Percentiles rank a stretch among this genome's conserved stretches.
Evolutionary conservation across 2,113 vertebrate species (phyloP).

Genomic region (Patagioenas fasciata): DNA sequence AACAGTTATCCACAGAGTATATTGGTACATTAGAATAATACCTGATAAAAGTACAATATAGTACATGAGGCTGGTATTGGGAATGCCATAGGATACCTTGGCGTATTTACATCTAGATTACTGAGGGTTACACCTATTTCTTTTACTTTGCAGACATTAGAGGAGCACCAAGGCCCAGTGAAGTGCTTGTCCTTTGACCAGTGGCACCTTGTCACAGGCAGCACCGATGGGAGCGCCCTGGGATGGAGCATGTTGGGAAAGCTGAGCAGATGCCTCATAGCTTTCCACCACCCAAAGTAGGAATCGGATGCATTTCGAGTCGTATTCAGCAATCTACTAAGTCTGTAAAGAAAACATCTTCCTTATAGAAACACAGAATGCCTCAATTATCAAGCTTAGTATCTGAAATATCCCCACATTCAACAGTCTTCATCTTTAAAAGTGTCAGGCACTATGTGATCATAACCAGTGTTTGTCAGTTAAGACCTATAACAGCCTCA

Average conservation of each 20-base stretch:
- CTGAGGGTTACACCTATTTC: no score
- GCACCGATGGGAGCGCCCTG: no score
- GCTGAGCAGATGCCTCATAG: slow-evolving; percentile 75
- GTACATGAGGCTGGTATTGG: no score
- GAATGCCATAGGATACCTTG: no score
- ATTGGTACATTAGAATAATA: no score
- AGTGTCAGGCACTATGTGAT: accelerated
- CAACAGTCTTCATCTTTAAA: background rate
- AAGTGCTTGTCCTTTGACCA: no score
- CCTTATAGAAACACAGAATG: background rate
- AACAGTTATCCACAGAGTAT: no score
- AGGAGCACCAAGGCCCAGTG: no score
- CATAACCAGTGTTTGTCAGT: background rate
- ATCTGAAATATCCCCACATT: background rate
- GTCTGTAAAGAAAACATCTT: background rate
- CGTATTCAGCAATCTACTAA: background rate
- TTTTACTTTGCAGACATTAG: no score
- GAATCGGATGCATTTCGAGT: slow-evolving; percentile 15
- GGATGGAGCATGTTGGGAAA: slow-evolving; percentile 67
- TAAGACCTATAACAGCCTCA: background rate
- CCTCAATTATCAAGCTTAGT: background rate
- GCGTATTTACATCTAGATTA: no score
- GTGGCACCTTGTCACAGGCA: no score
- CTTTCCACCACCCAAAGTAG: slow-evolving; percentile 86
- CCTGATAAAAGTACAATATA: no score